Evolutionary conservation across 2,888 invertebrate species (phyloP).

Genomic region (Luperina nickerlii): DNA sequence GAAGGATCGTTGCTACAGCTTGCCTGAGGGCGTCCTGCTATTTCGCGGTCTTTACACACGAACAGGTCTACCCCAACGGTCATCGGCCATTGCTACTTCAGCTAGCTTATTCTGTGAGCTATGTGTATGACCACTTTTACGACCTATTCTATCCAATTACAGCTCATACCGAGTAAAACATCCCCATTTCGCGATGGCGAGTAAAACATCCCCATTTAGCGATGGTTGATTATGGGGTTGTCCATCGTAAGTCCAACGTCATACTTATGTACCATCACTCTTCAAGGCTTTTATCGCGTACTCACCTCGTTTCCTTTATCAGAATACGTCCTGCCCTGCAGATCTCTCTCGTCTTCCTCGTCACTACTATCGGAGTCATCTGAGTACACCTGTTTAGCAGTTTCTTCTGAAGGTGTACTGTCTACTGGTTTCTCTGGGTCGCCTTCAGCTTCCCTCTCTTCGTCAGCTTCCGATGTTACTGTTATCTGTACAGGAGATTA

Average conservation of each 20-base stretch:
- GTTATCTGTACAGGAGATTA: conserved; percentile 78
- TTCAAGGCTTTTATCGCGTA: not conserved
- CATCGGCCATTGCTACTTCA: no score
- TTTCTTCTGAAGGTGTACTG: conserved; percentile 46
- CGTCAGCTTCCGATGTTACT: conserved; percentile 84
- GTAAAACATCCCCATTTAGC: not conserved
- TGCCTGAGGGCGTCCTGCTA: no score
- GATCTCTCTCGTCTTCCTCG: conserved; percentile 94
- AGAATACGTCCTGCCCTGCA: conserved; percentile 95
- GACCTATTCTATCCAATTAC: no score
- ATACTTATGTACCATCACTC: not conserved
- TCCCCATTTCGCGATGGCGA: not conserved
- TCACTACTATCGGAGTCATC: conserved; percentile 91
- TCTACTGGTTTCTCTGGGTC: conserved; percentile 56
- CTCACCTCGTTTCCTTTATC: conserved; percentile 94
- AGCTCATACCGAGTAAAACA: not conserved
- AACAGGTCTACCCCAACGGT: no score
- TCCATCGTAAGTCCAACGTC: not conserved
- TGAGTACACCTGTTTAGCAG: conserved; percentile 86
- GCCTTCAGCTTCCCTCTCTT: conserved; percentile 73
- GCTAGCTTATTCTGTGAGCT: no score
- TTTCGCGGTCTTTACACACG: no score
- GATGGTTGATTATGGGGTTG: not conserved
- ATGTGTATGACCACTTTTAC: no score
- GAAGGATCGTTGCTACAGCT: no score